A percentile compares a stretch with the other conserved stretches of the same genome.
These are phyloP conservation scores for Drosophila triauraria DNA, from an alignment of 1,140 invertebrate genomes.

Conservation along the genomic window DNA sequence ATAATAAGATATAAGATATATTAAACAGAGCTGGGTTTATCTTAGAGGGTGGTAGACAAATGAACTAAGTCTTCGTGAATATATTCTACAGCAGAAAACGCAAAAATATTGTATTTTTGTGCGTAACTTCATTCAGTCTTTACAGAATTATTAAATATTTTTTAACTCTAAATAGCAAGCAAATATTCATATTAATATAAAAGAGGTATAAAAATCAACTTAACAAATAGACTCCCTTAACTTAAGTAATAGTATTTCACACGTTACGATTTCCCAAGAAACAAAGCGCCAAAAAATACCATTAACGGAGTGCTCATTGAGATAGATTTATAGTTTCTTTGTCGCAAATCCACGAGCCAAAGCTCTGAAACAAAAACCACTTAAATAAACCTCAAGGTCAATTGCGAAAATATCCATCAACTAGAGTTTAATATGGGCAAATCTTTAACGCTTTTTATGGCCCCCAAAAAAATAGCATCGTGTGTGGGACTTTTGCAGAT, in stretches of 20 bases:
- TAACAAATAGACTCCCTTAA: neutral
- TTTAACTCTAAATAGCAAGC: neutral
- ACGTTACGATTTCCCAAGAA: constrained; percentile 12
- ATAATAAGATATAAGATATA: neutral
- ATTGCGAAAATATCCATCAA: constrained; percentile 50
- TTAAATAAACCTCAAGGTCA: constrained; percentile 36
- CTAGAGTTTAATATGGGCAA: constrained; percentile 34
- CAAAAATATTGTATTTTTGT: no score
- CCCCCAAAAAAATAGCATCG: neutral
- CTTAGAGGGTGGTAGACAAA: neutral
- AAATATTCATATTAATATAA: no score
- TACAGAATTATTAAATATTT: no score
- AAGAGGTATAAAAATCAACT: neutral
- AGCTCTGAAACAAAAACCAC: constrained; percentile 20
- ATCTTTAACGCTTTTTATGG: constrained; percentile 54
- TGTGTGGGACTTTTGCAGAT: constrained; percentile 41
- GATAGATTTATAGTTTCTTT: constrained; percentile 36
- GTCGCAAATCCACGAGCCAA: constrained; percentile 14
- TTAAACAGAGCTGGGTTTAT: neutral
- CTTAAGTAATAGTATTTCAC: constrained; percentile 10
- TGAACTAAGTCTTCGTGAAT: neutral
- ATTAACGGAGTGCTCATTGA: constrained; percentile 8
- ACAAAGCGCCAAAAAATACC: constrained; percentile 1
- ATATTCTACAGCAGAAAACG: neutral
- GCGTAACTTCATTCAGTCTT: no score